Evolutionary conservation across 2,113 vertebrate species (phyloP).

Genomic region (Chaenocephalus aceratus): DNA sequence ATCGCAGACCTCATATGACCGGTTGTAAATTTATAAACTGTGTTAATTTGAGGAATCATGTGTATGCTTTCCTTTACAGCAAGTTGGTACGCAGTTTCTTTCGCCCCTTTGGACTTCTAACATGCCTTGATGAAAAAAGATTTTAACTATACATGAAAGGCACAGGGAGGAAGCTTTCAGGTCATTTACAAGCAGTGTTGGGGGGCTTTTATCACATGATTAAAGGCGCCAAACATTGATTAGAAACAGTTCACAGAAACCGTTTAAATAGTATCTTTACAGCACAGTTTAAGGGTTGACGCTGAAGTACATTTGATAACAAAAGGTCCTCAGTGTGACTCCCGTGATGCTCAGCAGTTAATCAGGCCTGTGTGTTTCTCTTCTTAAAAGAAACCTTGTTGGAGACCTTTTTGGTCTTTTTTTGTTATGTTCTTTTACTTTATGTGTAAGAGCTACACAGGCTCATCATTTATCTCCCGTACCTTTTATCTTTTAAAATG

Average conservation of each 20-base stretch:
- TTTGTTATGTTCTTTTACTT: neutral
- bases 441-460: conserved; percentile 1
- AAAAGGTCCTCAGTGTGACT: conserved; percentile 31
- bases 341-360: conserved; percentile 21
- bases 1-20: neutral
- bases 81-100: neutral
- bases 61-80: neutral
- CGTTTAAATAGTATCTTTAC: conserved; percentile 39
- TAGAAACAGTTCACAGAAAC: conserved; percentile 36
- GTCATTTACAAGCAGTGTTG: neutral
- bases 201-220: conserved; percentile 49
- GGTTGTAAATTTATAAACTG: neutral
- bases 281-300: conserved; percentile 15
- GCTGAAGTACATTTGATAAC: conserved; percentile 10
- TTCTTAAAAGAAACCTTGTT: conserved; percentile 16
- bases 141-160: neutral
- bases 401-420: neutral
- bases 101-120: neutral
- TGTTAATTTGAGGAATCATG: neutral
- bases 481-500: conserved; percentile 7
- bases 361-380: conserved; percentile 23
- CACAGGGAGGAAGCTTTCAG: neutral
- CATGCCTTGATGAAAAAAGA: neutral
- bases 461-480: conserved; percentile 29
- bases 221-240: conserved; percentile 47